phyloP scores from a whole-genome alignment of 2,113 vertebrate genomes.

The Nanorana parkeri region DNA sequence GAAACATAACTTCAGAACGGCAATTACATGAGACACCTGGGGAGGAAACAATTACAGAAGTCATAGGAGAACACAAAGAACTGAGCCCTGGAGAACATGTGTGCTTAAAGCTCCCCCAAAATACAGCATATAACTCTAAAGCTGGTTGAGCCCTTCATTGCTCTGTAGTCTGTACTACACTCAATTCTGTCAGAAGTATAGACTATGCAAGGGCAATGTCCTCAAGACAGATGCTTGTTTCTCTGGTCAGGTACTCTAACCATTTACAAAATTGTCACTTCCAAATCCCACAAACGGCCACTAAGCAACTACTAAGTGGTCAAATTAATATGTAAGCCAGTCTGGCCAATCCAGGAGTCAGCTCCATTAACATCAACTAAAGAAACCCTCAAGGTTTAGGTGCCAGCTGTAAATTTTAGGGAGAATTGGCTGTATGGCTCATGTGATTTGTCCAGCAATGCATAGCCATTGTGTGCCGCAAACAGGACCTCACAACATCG shows the following conservation, averaged over 20 bases:
- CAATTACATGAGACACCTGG: too few species aligned
- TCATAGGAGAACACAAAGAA: background rate
- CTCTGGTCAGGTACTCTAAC: constrained; percentile 24
- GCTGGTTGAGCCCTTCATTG: constrained; percentile 5
- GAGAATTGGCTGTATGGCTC: too few species aligned
- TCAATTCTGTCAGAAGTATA: constrained; percentile 19
- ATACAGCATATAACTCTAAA: constrained; percentile 25
- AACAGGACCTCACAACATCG: background rate
- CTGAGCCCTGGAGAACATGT: background rate
- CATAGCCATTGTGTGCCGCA: background rate
- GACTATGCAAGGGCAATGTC: constrained; percentile 5
- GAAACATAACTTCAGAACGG: too few species aligned
- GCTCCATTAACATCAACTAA: too few species aligned
- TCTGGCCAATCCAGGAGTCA: too few species aligned
- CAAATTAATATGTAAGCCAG: too few species aligned
- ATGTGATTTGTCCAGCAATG: too few species aligned
- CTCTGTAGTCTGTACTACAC: too few species aligned
- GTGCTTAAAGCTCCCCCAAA: background rate
- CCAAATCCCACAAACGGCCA: constrained; percentile 10
- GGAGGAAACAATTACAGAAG: background rate
- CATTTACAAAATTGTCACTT: background rate
- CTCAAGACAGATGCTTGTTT: constrained; percentile 11
- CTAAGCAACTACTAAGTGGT: too few species aligned
- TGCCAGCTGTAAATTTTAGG: too few species aligned
- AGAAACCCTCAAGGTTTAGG: too few species aligned